These are phyloP conservation scores for Macrobrachium nipponense DNA, from an alignment of 1,140 invertebrate genomes.

Conservation along the genomic window DNA sequence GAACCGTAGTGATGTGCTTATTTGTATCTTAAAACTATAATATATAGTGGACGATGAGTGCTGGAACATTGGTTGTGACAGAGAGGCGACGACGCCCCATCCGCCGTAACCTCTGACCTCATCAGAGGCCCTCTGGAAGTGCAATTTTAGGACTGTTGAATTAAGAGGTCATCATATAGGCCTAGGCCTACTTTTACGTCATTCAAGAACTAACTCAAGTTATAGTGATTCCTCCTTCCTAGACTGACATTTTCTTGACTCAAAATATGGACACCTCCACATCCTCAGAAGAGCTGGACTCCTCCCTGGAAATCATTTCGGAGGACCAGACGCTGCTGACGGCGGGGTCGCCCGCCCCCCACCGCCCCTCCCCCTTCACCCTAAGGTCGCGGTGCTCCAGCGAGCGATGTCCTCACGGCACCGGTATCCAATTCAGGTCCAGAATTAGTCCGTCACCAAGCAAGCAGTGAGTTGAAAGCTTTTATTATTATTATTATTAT, in stretches of 20 bases:
- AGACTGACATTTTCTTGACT: not conserved
- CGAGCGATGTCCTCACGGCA: constrained; percentile 30
- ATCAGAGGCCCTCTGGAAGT: no score
- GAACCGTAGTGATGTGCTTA: no score
- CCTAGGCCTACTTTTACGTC: no score
- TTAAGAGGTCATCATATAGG: not conserved
- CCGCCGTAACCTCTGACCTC: no score
- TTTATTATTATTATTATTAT: no score
- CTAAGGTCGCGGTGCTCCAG: constrained; percentile 39
- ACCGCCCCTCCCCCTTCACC: constrained; percentile 43
- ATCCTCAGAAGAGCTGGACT: constrained; percentile 36
- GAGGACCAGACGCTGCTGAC: not conserved
- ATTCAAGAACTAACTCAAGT: not conserved
- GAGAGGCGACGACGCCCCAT: no score
- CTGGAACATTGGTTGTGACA: no score
- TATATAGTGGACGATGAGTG: no score
- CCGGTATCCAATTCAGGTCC: constrained; percentile 42
- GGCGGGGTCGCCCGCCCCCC: not conserved
- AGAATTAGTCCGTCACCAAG: constrained; percentile 54
- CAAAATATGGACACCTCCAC: constrained; percentile 33
- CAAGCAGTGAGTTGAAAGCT: constrained; percentile 38
- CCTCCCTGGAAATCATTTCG: constrained; percentile 31
- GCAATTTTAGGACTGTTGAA: not conserved
- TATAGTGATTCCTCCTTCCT: not conserved
- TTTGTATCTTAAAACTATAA: no score